A percentile compares a stretch with the other conserved stretches of the same genome.
These are phyloP conservation scores for Oscheius sp. DNA, from an alignment of 2,888 invertebrate genomes.

Conservation along the genomic window DNA sequence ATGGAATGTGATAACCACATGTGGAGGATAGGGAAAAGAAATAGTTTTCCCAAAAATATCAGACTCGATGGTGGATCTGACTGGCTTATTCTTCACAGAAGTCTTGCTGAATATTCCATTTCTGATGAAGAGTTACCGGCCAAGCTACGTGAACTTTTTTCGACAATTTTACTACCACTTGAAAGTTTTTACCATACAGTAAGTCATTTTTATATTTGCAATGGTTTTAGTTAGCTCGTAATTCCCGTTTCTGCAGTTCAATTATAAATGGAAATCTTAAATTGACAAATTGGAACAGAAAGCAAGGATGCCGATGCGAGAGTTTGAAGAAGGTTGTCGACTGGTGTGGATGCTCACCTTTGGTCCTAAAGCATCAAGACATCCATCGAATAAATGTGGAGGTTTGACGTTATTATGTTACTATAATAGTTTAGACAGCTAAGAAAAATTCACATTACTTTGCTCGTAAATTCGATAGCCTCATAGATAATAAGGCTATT, in stretches of 20 bases:
- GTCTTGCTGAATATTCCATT: conserved; percentile 83
- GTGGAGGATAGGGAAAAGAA: conserved; percentile 82
- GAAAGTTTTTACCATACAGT: conserved; percentile 93
- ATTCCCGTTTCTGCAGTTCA: conserved; percentile 87
- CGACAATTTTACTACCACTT: conserved; percentile 66
- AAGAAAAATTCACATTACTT: conserved; percentile 80
- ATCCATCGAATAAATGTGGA: background rate
- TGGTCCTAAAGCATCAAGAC: conserved; percentile 80
- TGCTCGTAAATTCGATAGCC: conserved; percentile 95
- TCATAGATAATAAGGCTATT: conserved; percentile 89
- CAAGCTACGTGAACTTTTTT: conserved; percentile 56
- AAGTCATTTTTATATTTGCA: background rate
- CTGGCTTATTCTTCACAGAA: conserved; percentile 89
- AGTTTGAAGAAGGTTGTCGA: conserved; percentile 85
- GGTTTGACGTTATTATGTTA: conserved; percentile 16
- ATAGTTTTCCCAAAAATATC: conserved; percentile 74
- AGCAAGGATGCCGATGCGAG: conserved; percentile 81
- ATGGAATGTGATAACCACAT: conserved; percentile 96
- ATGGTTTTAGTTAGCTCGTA: conserved; percentile 77
- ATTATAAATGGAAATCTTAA: conserved; percentile 95
- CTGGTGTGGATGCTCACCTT: conserved; percentile 99
- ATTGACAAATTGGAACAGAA: conserved; percentile 96
- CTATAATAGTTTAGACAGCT: conserved; percentile 39
- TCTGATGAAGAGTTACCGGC: conserved; percentile 46
- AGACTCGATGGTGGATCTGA: conserved; percentile 96